Percentiles rank a stretch among this genome's conserved stretches.
phyloP scores from a whole-genome alignment of 1,140 invertebrate species.

The Yoshiicerus persimilis region DNA sequence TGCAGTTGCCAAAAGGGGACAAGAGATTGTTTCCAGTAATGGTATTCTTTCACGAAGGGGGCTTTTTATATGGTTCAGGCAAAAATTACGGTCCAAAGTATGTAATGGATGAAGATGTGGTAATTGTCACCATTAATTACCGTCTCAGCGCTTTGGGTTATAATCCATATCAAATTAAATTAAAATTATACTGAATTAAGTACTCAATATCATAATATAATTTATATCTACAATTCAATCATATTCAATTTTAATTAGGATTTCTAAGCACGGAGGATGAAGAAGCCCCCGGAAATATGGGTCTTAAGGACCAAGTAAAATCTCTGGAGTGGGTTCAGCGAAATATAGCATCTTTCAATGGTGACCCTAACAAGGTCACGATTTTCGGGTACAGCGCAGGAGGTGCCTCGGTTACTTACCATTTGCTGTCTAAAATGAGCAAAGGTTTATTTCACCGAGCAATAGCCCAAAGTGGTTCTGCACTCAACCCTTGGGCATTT shows the following conservation, averaged over 20 bases:
- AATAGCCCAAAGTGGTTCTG: neutral
- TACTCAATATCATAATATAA: neutral
- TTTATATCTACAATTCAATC: no score
- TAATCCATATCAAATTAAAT: no score
- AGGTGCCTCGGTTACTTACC: neutral
- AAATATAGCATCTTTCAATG: neutral
- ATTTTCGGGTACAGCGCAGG: neutral
- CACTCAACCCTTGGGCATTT: neutral
- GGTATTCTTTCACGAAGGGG: neutral
- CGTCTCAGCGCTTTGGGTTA: neutral
- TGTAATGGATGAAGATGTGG: neutral
- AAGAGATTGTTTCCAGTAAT: neutral
- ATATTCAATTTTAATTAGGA: no score
- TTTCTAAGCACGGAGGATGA: neutral
- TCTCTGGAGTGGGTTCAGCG: neutral
- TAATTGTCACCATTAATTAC: neutral
- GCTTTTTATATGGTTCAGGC: neutral
- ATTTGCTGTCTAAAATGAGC: neutral
- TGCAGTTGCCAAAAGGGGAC: neutral
- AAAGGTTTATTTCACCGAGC: neutral
- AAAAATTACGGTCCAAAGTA: neutral
- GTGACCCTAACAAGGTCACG: neutral
- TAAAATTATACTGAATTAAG: no score
- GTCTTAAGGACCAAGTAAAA: neutral
- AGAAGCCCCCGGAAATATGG: neutral